These are phyloP conservation scores for Dinomys branickii DNA, from an alignment of 2,113 vertebrate genomes.

Conservation along the genomic window DNA sequence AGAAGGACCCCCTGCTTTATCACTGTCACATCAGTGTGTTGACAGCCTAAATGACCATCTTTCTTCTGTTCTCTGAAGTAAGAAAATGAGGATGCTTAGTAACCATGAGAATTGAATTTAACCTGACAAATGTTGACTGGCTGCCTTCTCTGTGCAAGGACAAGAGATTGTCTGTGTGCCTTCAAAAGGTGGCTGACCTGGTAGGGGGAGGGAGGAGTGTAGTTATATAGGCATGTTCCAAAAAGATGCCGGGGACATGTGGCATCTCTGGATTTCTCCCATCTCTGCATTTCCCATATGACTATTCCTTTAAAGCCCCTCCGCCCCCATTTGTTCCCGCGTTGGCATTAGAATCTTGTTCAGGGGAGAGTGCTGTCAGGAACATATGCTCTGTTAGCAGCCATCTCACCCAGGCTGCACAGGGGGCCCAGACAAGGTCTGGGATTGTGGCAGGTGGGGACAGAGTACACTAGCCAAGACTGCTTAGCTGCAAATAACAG, in stretches of 20 bases:
- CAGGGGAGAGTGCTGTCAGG: neutral
- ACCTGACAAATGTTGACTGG: neutral
- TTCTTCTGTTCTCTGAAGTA: conserved; percentile 1
- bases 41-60: neutral
- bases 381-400: neutral
- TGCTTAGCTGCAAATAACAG: conserved; percentile 1
- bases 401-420: neutral
- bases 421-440: neutral
- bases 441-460: neutral
- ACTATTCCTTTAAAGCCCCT: neutral
- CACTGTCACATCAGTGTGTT: neutral
- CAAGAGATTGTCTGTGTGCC: neutral
- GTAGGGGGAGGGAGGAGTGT: neutral
- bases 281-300: neutral
- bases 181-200: neutral
- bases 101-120: neutral
- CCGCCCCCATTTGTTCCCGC: neutral
- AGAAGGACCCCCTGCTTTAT: neutral
- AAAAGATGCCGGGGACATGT: neutral
- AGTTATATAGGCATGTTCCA: neutral
- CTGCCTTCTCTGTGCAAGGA: neutral
- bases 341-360: neutral
- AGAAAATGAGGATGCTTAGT: neutral
- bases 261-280: neutral
- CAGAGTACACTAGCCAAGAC: neutral